Evolutionary conservation across 37 sponge, comb jelly and placozoan genomes (phyloP).

Genomic region (Halichondria panicea): DNA sequence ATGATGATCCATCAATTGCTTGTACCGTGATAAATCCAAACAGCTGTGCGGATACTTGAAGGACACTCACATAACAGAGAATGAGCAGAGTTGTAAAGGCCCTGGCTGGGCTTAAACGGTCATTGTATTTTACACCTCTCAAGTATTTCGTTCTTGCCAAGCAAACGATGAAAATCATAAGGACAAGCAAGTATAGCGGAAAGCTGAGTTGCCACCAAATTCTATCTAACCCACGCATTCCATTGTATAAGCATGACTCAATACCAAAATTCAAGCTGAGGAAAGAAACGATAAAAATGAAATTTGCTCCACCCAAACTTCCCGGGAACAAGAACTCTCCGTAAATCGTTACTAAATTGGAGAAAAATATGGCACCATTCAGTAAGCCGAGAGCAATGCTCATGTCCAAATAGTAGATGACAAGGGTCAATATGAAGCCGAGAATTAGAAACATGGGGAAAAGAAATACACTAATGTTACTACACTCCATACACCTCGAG

Average conservation of each 20-base stretch:
- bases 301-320: no score
- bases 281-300: background rate
- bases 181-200: conserved; percentile 30
- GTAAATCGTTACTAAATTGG: conserved; percentile 24
- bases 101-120: conserved; percentile 9
- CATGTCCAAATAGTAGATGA: background rate
- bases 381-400: conserved; percentile 31
- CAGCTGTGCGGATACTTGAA: conserved; percentile 13
- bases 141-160: background rate
- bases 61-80: conserved; percentile 35
- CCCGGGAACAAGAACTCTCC: background rate
- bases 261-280: conserved; percentile 30
- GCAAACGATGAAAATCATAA: conserved; percentile 2
- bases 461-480: background rate
- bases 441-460: conserved; percentile 6
- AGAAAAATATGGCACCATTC: conserved; percentile 33
- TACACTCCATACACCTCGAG: conserved; percentile 10
- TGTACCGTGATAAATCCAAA: background rate
- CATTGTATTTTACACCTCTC: background rate
- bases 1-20: background rate
- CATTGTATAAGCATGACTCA: conserved; percentile 35
- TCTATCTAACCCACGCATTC: conserved; percentile 9
- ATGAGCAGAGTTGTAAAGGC: conserved; percentile 39
- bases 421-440: conserved; percentile 6
- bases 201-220: conserved; percentile 23